These are phyloP conservation scores for Crambe crambe DNA, from an alignment of 37 sponge, comb jelly and placozoan species.

Conservation along the genomic window DNA sequence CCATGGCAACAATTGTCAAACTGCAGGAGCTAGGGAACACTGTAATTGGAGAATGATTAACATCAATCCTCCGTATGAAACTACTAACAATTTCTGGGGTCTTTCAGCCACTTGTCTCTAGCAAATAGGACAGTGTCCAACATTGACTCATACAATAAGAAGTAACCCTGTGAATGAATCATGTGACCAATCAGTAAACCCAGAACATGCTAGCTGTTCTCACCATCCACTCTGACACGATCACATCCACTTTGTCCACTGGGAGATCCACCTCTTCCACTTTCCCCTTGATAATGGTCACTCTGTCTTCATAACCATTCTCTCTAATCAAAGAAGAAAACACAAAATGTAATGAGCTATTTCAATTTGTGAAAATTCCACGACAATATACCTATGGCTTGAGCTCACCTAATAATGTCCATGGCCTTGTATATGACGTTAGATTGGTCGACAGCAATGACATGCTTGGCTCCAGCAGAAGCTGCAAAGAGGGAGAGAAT, in stretches of 20 bases:
- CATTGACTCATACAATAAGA: conserved; percentile 88
- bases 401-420: conserved; percentile 64
- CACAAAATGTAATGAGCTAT: neutral
- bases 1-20: conserved; percentile 70
- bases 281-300: conserved; percentile 54
- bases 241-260: conserved; percentile 76
- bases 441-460: conserved; percentile 78
- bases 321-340: conserved; percentile 41
- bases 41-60: neutral
- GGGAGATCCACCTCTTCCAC: conserved; percentile 76
- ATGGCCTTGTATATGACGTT: conserved; percentile 74
- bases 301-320: conserved; percentile 59
- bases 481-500: conserved; percentile 83
- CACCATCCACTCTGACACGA: conserved; percentile 95
- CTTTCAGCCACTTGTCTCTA: conserved; percentile 77
- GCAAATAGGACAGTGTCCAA: conserved; percentile 79
- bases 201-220: neutral
- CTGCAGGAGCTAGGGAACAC: conserved; percentile 76
- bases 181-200: neutral
- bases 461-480: conserved; percentile 58
- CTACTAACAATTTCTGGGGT: conserved; percentile 41
- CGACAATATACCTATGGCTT: neutral
- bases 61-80: no score
- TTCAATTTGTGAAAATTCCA: neutral
- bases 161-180: conserved; percentile 89